Base-by-base conservation (phyloP, 2,888 invertebrate genomes). In the Stictocephala bisonia region DNA sequence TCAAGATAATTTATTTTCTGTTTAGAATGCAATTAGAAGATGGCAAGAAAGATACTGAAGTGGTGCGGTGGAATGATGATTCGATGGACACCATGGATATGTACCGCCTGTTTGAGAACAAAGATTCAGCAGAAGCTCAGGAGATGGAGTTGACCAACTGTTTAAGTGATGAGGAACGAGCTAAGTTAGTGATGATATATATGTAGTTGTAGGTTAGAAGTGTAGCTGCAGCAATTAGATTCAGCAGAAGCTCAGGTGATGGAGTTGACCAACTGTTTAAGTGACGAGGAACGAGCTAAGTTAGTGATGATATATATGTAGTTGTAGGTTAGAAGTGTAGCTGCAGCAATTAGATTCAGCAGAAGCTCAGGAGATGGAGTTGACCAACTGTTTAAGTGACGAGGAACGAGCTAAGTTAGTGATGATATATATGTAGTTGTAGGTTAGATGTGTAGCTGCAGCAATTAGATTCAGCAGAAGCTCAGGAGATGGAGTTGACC, bases 81-180 rank as follows among this genome's bases (percentile, higher is more conserved):
- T 90, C 90, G 0, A 87, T 89, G 82, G 89, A 89, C 76, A 87
- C 88, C 13, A 86, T 88, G 85, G 89, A 91, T 78, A 81, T 90
- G 68, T 88, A 88, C 58, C 88, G 89, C 80, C 80, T 90, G 76
- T 90, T 89, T 83, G 85, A 88, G 53, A 87, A 87, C 70, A 86
- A 86, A 78, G 84, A 83, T 73, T 67, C 72, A 51, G 82, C 81
- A 35, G 69, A 74, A 26, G 60, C 22, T 7, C 58, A 72, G 22
- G 53, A 73, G 24, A 31, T 60, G 31, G 73, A 69, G 20, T 11
- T 64, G 18, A 48, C 40, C 11, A 66, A 66, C 22, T 40, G 22
- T 31, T 53, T 40, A 24, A 64, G 50, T 50, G 60, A 51, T 18
- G 71, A 74, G 1, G 74, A 78, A 48, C 53, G 72, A 35, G 74